Base-by-base conservation (phyloP, 2,797 vertebrate genomes). In the Acanthornis magna region DNA sequence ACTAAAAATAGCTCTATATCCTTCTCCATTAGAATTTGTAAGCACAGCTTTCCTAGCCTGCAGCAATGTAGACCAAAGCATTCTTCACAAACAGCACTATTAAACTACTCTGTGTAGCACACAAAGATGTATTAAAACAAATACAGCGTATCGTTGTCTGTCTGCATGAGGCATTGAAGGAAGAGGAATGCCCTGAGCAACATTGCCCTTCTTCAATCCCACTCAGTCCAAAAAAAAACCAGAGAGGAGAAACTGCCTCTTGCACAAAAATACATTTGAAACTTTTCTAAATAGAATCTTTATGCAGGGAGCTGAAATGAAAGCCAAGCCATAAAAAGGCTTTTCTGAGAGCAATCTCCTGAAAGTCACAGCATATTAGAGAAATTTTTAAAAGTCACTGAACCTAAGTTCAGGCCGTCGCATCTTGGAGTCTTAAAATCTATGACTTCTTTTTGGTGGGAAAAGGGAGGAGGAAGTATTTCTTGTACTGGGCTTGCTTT, bases 101-200 rank as follows among this genome's bases (percentile, higher is more conserved):
- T 95, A 85, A 96, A 65, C 70, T 68, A 38, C 63, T 90, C 53
- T 51, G 53, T 80, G 91, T 62, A 72, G 66, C 91, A 68, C 68
- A 80, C n/a, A 95, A 82, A 81, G 94, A 95, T 40, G 60, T 38
- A 90, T 91, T 95, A 95, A 95, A 96, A 96, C 70, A 92, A 88
- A 86, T 95, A 93, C 66, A 92, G 27, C 45, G 1, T 78, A 66
- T 77, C 62, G 2, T 91, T 96, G 73, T 96, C 70, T 91, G 53
- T 67, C 76, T 91, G 38, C 45, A 34, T 15, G 40, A 91, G 85
- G 29, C 70, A 76, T 8, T 81, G 87, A 81, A 83, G 70, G 60
- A 36, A 86, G 82, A 79, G 61, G 83, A 92, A 36, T 89, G 96
- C 93, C 82, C 16, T 38, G 80, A 75, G 96, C 89, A 77, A 91